A percentile compares a stretch with the other conserved stretches of the same genome.
Conservation (phyloP, 2,797 vertebrate genomes). For the Geotria australis region DNA sequence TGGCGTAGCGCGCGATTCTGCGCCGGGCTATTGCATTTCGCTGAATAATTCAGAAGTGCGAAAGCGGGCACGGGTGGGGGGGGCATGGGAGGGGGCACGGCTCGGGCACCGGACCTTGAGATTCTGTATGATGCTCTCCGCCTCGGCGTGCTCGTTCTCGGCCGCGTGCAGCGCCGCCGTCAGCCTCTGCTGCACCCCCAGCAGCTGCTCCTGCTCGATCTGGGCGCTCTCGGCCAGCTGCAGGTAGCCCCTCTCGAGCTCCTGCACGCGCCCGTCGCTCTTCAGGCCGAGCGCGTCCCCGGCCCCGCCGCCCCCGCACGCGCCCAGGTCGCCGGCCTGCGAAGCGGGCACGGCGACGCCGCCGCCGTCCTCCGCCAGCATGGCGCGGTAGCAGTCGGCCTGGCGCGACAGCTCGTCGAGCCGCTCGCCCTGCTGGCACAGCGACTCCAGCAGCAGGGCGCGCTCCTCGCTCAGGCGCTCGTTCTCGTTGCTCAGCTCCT, state of each 20-base stretch:
- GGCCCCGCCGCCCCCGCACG: too few relatives aligned
- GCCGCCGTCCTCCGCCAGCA: constrained; percentile 37
- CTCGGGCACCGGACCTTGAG: constrained; percentile 14
- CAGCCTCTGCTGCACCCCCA: constrained; percentile 76
- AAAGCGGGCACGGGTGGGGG: too few relatives aligned
- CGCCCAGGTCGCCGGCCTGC: constrained; percentile 48
- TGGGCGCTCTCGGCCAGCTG: constrained; percentile 62
- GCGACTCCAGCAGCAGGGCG: constrained; percentile 71
- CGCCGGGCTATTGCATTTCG: too few relatives aligned
- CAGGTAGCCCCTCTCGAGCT: constrained; percentile 61
- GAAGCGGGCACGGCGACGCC: constrained; percentile 16
- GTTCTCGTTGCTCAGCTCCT: constrained; percentile 77
- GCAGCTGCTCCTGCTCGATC: constrained; percentile 70
- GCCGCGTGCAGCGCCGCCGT: constrained; percentile 93
- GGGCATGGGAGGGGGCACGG: too few relatives aligned
- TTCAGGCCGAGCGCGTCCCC: constrained; percentile 14
- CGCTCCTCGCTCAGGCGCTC: constrained; percentile 79
- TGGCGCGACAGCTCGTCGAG: constrained; percentile 59
- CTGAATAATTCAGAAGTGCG: too few relatives aligned
- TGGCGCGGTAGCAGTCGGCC: constrained; percentile 54
- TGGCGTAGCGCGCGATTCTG: too few relatives aligned
- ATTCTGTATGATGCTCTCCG: constrained; percentile 58
- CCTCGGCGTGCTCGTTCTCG: constrained; percentile 81
- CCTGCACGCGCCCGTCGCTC: constrained; percentile 55
- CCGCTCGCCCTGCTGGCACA: constrained; percentile 83